Evolutionary conservation across 2,113 vertebrate species (phyloP).

Genomic region (Erpornis zantholeuca): DNA sequence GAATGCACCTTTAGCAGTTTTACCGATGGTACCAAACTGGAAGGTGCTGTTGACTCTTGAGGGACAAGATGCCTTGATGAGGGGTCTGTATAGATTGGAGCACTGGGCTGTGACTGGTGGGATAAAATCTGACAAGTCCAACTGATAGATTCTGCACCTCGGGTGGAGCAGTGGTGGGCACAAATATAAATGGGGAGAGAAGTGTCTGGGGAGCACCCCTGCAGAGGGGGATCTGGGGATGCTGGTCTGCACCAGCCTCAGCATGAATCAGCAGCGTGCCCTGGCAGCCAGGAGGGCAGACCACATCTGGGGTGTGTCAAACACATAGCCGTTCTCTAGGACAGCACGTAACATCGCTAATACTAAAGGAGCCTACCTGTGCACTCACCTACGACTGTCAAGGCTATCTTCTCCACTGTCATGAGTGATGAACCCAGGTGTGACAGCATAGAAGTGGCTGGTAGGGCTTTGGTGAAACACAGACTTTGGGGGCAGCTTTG

Average conservation of each 20-base stretch:
- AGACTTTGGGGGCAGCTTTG: neutral
- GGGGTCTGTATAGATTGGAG: neutral
- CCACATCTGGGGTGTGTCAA: neutral
- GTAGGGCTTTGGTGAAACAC: neutral
- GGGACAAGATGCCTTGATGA: neutral
- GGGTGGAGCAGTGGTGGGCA: neutral
- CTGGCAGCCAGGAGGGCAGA: neutral
- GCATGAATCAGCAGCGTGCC: neutral
- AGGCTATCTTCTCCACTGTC: neutral
- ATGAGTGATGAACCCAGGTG: neutral
- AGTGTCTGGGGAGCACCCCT: neutral
- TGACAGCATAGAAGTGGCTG: neutral
- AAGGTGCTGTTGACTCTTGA: neutral
- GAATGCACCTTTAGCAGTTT: neutral
- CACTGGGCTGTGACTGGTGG: neutral
- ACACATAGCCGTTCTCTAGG: neutral
- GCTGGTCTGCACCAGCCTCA: neutral
- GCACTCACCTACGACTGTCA: neutral
- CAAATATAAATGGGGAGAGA: neutral
- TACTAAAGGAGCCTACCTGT: neutral
- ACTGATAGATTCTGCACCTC: neutral
- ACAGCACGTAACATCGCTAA: neutral
- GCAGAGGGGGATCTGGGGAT: neutral
- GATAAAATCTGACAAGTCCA: neutral
- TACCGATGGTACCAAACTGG: neutral